Base-by-base conservation (phyloP, 2,797 vertebrate genomes). In the Brachyrhaphis roseni region DNA sequence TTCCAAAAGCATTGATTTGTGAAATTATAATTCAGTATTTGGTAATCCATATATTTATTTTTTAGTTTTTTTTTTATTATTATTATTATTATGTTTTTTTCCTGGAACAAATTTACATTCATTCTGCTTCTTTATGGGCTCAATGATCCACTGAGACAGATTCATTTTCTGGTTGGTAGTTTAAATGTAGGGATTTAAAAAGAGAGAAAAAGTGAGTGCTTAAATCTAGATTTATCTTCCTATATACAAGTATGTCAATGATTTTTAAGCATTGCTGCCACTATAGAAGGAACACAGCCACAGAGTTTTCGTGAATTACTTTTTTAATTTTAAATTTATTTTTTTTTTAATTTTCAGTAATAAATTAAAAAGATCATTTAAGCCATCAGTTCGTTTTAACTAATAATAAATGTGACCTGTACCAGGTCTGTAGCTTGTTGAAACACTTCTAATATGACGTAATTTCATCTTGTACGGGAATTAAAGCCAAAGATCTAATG, bases 401-500 rank as follows among this genome's bases (percentile, higher is more conserved):
- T 34, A 31, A 57, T 26, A 28, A 28, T 13, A 15, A 59, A 59
- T 13, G 26, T 36, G 62, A 39, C 62, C 62, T 36, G 23, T 39
- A 16, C 36, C 20, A 68, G 18, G 20, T 68, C 20, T 26, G 36
- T 13, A 41, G 36, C 46, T 62, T 84, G 43, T 28, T 20, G 57
- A 66, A 66, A 39, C 34, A 31, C 53, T 57, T 55, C 26, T 57
- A 57, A 57, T 57, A 57, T 57, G 53, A n/a, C 53, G 28, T 62
- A 5, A 62, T 31, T 62, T 62, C 1, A 6, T 13, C 28, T 62
- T 62, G 28, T 34, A 31, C 53, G 34, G 57, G 57, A 34, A 62
- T 28, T 62, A 62, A 16, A 80, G 64, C 72, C 73, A 77, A 51
- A 79, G 71, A 51, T 68, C 80, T 64, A 76, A 78, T 80, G 72